These are phyloP conservation scores for Epinephelus lanceolatus DNA, from an alignment of 2,113 vertebrate genomes.

Conservation along the genomic window DNA sequence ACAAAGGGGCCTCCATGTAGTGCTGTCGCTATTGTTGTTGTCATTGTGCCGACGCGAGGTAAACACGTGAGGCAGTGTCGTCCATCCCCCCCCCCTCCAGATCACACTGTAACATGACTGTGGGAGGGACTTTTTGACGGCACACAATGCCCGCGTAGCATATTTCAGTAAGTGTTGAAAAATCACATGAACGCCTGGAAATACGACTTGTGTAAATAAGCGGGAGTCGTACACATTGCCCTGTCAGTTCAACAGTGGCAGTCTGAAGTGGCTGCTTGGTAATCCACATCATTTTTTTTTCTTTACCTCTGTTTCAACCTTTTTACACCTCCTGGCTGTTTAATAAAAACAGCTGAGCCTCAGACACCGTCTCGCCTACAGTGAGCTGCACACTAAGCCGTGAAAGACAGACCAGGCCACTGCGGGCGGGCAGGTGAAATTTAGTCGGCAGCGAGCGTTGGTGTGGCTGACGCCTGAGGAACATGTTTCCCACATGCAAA, in stretches of 20 bases:
- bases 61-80: conserved; percentile 61
- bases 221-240: not conserved
- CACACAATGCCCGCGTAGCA: conserved; percentile 5
- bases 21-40: conserved; percentile 60
- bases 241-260: conserved; percentile 21
- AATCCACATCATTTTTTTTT: conserved; percentile 6
- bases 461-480: conserved; percentile 18
- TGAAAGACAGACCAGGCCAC: conserved; percentile 8
- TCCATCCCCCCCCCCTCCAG: not conserved
- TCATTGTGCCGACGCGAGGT: conserved; percentile 62
- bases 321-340: conserved; percentile 32
- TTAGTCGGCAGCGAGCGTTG: not conserved
- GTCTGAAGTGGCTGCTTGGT: conserved; percentile 18
- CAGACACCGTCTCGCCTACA: conserved; percentile 20
- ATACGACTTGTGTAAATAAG: conserved; percentile 42
- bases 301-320: conserved; percentile 19
- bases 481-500: conserved; percentile 21
- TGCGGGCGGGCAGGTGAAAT: conserved; percentile 37
- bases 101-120: conserved; percentile 33
- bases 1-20: conserved; percentile 66
- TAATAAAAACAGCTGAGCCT: conserved; percentile 49
- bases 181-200: conserved; percentile 34
- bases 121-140: conserved; percentile 43
- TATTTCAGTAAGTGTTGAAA: conserved; percentile 35
- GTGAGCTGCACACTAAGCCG: conserved; percentile 9